A percentile compares a stretch with the other conserved stretches of the same genome.
Evolutionary conservation across 2,888 invertebrate genomes (phyloP).

Genomic region (Epiblema foenella): DNA sequence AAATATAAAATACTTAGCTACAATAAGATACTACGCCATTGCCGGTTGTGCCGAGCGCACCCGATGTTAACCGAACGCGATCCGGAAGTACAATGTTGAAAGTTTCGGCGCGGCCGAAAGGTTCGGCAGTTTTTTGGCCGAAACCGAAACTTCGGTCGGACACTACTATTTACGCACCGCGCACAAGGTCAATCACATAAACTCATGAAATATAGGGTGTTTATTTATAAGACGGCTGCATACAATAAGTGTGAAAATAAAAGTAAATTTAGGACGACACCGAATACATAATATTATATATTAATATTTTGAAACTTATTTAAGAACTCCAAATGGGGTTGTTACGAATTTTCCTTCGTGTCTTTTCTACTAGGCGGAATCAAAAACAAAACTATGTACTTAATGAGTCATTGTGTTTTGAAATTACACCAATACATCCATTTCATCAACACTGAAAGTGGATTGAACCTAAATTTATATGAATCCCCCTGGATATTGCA

Average conservation of each 20-base stretch:
- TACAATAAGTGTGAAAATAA: background rate
- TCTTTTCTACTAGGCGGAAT: too few species aligned
- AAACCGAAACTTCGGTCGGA: too few species aligned
- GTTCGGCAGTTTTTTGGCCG: too few species aligned
- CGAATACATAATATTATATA: background rate
- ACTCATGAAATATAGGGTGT: conserved; percentile 73
- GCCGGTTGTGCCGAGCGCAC: too few species aligned
- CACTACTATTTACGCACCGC: too few species aligned
- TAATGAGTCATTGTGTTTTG: background rate
- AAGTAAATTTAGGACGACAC: background rate
- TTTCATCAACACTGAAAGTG: background rate
- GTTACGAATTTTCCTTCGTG: too few species aligned
- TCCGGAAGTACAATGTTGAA: too few species aligned
- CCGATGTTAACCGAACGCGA: too few species aligned
- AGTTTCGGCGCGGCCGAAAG: too few species aligned
- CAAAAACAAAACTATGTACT: background rate
- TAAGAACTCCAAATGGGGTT: too few species aligned
- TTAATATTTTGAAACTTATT: background rate
- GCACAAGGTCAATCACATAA: conserved; percentile 67
- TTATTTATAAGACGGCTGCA: conserved; percentile 53
- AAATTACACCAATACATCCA: background rate
- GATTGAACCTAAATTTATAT: conserved; percentile 48
- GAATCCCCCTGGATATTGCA: conserved; percentile 68
- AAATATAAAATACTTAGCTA: too few species aligned
- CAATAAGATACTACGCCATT: too few species aligned